Base-by-base conservation (phyloP, 2,888 invertebrate genomes). In the Dorcus hopei region DNA sequence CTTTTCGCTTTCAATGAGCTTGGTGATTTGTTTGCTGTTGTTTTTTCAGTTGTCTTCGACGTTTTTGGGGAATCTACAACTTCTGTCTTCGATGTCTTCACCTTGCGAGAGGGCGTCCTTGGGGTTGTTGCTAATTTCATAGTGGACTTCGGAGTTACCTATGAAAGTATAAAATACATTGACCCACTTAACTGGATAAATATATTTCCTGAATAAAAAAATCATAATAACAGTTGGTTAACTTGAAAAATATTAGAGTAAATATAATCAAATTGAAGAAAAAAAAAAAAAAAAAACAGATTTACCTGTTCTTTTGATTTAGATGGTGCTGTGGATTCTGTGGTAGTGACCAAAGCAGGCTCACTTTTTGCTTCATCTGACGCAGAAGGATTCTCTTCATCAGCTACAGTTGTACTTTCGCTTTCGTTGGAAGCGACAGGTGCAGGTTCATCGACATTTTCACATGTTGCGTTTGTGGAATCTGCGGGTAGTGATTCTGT, bases 81-180 rank as follows among this genome's bases (percentile, higher is more conserved):
- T 16, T 76, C 74, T 62, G 77, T 75, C 54, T 74, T 79, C 0
- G 81, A 80, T 2, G 70, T 80, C 51, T 80, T 78, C 53, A 83
- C 80, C 72, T 85, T 81, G 66, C 85, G 77, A 70, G 81, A 79
- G 65, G 83, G 80, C 9, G 73, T 71, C 16, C 82, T 81, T 1
- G 84, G 82, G 14, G 84, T 83, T 6, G 85, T 84, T 0, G 84
- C 82, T 69, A 83, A 67, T 68, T 83, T 83, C 67, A 82, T 67
- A 3, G 82, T 82, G 1, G 83, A 80, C 63, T 64, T 56, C 11
- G 67, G 61, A 39, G 65, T 66, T n/a, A 61, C 55, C 52, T 62
- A 49, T 54, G 52, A 45, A 23, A 53, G 49, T 50, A 39, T 51
- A 59, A 47, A 38, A 42, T 45, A 19, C 19, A 19, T 19, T 3